phyloP scores from a whole-genome alignment of 2,113 vertebrate genomes.

The Hippocampus zosterae region DNA sequence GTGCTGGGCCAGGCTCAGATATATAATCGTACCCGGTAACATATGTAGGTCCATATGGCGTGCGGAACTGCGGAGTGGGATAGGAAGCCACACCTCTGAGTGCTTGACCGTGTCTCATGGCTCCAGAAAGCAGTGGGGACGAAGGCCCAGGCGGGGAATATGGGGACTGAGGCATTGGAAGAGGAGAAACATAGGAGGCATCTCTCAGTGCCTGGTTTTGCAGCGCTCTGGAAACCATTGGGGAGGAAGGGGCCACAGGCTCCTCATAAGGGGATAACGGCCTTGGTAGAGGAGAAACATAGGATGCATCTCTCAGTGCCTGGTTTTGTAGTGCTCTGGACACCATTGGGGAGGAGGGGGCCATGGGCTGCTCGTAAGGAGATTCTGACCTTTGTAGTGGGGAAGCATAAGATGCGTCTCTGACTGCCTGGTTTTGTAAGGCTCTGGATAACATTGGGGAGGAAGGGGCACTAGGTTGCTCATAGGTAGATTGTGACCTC shows the following conservation, averaged over 20 bases:
- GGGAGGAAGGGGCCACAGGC: slow-evolving; percentile 47
- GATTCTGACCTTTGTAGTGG: slow-evolving; percentile 45
- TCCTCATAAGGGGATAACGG: slow-evolving; percentile 49
- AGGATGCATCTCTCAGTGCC: slow-evolving; percentile 52
- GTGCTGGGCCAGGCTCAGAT: slow-evolving; percentile 61
- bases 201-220: slow-evolving; percentile 53
- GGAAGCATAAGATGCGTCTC: slow-evolving; percentile 53
- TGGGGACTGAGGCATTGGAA: slow-evolving; percentile 53
- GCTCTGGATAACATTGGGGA: slow-evolving; percentile 56
- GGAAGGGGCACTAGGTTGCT: slow-evolving; percentile 30
- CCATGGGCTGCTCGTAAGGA: slow-evolving; percentile 47
- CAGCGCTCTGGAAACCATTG: slow-evolving; percentile 54
- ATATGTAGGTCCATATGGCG: slow-evolving; percentile 63
- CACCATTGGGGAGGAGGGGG: slow-evolving; percentile 51
- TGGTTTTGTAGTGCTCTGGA: slow-evolving; percentile 61
- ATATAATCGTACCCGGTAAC: slow-evolving; percentile 67
- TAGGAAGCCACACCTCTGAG: slow-evolving; percentile 54
- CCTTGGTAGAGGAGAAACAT: slow-evolving; percentile 45
- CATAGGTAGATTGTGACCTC: slow-evolving; percentile 49
- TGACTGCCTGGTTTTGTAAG: slow-evolving; percentile 53
- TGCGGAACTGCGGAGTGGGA: slow-evolving; percentile 44
- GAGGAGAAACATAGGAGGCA: slow-evolving; percentile 54
- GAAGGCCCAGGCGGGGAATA: slow-evolving; percentile 48
- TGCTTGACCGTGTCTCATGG: slow-evolving; percentile 59
- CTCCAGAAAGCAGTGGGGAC: slow-evolving; percentile 61